Evolutionary conservation across 2,113 vertebrate genomes (phyloP).

Genomic region (Actinemys pallida): DNA sequence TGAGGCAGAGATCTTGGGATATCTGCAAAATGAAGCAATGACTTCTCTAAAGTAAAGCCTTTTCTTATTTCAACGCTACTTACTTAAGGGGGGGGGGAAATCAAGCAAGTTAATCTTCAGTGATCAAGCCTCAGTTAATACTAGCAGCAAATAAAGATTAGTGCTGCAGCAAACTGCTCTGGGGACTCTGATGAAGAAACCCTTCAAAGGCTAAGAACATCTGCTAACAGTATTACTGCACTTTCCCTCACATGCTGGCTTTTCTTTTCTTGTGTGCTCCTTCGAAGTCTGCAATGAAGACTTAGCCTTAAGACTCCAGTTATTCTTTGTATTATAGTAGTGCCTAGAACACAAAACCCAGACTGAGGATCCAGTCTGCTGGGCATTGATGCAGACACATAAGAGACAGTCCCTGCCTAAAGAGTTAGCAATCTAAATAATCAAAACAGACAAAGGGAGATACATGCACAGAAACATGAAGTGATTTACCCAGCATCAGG

Average conservation of each 20-base stretch:
- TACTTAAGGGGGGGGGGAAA: slow-evolving; percentile 17
- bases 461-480: not conserved
- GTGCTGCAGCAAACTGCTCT: slow-evolving; percentile 20
- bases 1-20: slow-evolving; percentile 29
- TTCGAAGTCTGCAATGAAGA: slow-evolving; percentile 26
- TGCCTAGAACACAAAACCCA: not conserved
- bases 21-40: slow-evolving; percentile 46
- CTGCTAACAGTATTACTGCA: not conserved
- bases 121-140: slow-evolving; percentile 46
- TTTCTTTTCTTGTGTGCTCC: slow-evolving; percentile 15
- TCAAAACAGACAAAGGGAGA: not conserved
- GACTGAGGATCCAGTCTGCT: not conserved
- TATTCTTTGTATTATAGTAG: not conserved
- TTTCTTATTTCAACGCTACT: slow-evolving; percentile 50
- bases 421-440: not conserved
- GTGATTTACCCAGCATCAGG: not conserved
- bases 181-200: slow-evolving; percentile 46
- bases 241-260: slow-evolving; percentile 41
- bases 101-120: slow-evolving; percentile 53
- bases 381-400: not conserved
- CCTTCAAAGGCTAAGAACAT: not conserved
- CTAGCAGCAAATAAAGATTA: slow-evolving; percentile 58
- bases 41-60: slow-evolving; percentile 32
- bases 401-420: not conserved
- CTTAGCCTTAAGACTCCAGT: not conserved